Evolutionary conservation across 92 coral and sea anemone genomes (phyloP), one percentile per base, ranked within the genome.

Genomic region (Siderastrea siderea): DNA sequence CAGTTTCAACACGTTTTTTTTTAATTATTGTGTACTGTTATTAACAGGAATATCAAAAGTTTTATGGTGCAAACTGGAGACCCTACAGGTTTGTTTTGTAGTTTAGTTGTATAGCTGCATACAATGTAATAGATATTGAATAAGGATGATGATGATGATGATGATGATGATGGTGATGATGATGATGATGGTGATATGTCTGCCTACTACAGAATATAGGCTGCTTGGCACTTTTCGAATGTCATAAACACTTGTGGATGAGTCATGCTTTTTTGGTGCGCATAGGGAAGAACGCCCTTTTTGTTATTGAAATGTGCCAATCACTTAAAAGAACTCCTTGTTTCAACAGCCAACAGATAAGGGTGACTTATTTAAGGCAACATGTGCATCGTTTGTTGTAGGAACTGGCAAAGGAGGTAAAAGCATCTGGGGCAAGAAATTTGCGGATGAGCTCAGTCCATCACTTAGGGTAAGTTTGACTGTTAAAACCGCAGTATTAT

Each of bases 51-150:
- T 77, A 95, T 97, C 55, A 97, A 97, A 83, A 97, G 99, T 51
- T 97, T 97, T 78, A 97, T 97, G 99, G 93, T 95, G 12, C 99
- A 97, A 70, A 97, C 99, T 53, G 99, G 99, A 17, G 99, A 97
- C 73, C 99, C 99, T 13, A 87, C 97, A 92, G 99, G 99, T 97
- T 13, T 8, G 90, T 77, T 46, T 3, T n/a, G 11, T 49, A 3
- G 4, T 9, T 7, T 53, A 19, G 16, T 50, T 38, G 16, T 47
- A 16, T 7, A 16, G 66, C 66, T 61, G 14, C 19, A 61, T 15
- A 53, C 10, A 53, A 5, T 55, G 61, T 55, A 55, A 55, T 5
- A 55, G 10, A 26, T 26, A 26, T 26, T 26, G 38, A 26, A 26
- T 26, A 26, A 0, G 0, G 38, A 26, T 26, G 38, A 0, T 26